phyloP scores from a whole-genome alignment of 2,888 invertebrate genomes.

The Orchesellides sinensis region DNA sequence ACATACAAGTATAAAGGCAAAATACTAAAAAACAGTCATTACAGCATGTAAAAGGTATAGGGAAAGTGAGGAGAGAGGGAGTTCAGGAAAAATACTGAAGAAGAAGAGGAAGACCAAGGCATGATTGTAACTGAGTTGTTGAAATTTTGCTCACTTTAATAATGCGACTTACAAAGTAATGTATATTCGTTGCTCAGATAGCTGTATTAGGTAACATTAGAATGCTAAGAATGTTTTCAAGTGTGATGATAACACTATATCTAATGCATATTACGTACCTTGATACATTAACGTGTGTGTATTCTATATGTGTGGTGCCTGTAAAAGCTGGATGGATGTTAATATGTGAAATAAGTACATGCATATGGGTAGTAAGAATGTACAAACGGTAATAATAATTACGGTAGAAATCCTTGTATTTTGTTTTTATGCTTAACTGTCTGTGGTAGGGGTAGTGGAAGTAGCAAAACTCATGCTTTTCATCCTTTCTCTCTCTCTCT shows the following conservation, averaged over 20 bases:
- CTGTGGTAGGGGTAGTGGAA: neutral
- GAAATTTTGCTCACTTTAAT: conserved; percentile 15
- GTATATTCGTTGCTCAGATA: too few species aligned
- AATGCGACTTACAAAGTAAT: too few species aligned
- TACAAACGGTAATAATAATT: conserved; percentile 33
- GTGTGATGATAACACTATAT: too few species aligned
- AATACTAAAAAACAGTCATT: conserved; percentile 60
- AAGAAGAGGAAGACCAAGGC: neutral
- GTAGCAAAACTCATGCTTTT: neutral
- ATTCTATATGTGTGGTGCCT: too few species aligned
- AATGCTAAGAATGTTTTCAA: too few species aligned
- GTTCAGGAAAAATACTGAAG: neutral
- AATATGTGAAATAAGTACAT: too few species aligned
- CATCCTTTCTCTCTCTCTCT: neutral
- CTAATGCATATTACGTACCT: too few species aligned
- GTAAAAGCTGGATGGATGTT: too few species aligned
- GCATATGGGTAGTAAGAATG: neutral
- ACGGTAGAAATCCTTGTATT: conserved; percentile 26
- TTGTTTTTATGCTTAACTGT: conserved; percentile 8
- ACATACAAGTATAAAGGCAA: too few species aligned
- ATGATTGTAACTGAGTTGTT: conserved; percentile 14
- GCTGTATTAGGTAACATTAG: too few species aligned
- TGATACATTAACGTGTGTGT: too few species aligned
- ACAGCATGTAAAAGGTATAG: conserved; percentile 5
- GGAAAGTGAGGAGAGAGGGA: neutral